phyloP scores from a whole-genome alignment of 2,113 vertebrate genomes.

The Ctenomys sociabilis region DNA sequence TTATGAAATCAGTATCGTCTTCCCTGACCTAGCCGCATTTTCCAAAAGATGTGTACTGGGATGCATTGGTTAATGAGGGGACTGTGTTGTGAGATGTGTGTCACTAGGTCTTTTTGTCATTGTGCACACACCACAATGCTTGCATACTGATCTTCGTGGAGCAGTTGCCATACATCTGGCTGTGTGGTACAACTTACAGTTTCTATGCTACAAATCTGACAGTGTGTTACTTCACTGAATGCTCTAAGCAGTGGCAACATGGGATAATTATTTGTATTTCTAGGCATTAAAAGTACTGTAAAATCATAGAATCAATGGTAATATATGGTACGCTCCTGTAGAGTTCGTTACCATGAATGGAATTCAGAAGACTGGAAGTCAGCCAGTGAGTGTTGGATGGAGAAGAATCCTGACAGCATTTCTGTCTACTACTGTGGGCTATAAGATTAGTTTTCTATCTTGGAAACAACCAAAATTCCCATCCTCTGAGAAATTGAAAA shows the following conservation, averaged over 20 bases:
- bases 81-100: not conserved
- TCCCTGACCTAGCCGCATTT: not conserved
- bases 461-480: no score
- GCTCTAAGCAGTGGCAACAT: not conserved
- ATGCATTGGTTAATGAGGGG: not conserved
- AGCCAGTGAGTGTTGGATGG: no score
- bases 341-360: no score
- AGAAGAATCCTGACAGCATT: fast-evolving
- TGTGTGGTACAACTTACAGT: not conserved
- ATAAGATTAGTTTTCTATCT: not conserved
- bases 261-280: not conserved
- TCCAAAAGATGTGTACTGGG: not conserved
- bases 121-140: no score
- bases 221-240: not conserved
- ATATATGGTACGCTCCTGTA: not conserved
- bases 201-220: not conserved
- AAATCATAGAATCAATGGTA: not conserved
- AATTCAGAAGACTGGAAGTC: not conserved
- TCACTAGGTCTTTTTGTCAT: not conserved
- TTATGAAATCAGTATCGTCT: not conserved
- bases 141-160: fast-evolving
- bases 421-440: not conserved
- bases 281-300: not conserved
- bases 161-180: fast-evolving
- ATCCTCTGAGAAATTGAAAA: no score